These are phyloP conservation scores for Bovichtus variegatus DNA, from an alignment of 2,797 vertebrate genomes.

Conservation along the genomic window DNA sequence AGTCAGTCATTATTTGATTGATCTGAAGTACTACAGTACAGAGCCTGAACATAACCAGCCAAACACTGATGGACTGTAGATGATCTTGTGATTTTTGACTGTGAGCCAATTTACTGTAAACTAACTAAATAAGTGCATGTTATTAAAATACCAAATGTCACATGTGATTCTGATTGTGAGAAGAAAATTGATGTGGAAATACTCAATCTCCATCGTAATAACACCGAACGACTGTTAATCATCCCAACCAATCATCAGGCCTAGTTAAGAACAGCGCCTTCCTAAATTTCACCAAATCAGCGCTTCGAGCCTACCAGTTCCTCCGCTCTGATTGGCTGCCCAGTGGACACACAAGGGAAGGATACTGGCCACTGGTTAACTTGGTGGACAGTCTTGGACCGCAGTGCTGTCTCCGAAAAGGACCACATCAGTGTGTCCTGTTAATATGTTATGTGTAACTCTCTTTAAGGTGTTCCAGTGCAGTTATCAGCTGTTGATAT, in stretches of 20 bases:
- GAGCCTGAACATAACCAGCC: not conserved
- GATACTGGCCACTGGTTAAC: conserved; percentile 74
- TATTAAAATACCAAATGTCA: not conserved
- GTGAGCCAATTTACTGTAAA: too few relatives aligned
- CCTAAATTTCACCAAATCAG: not conserved
- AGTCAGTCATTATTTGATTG: conserved; percentile 32
- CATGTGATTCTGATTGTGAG: not conserved
- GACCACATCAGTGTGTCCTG: conserved; percentile 30
- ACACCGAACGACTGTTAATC: conserved; percentile 1
- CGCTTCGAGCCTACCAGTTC: conserved; percentile 19
- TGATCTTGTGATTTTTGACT: not conserved
- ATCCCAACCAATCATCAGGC: not conserved
- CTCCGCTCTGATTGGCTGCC: conserved; percentile 52
- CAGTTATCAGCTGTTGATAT: conserved; percentile 71
- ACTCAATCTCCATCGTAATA: not conserved
- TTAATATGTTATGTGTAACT: conserved; percentile 82
- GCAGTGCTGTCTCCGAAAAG: not conserved
- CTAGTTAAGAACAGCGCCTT: not conserved
- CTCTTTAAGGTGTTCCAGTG: conserved; percentile 81
- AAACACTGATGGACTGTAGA: not conserved
- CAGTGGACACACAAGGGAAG: not conserved
- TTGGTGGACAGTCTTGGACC: not conserved
- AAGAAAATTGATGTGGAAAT: not conserved
- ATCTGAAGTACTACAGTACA: not conserved
- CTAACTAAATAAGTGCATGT: too few relatives aligned